Evolutionary conservation across 2,797 vertebrate species (phyloP), one percentile per base, ranked within the genome.

Genomic region (Macroramphosus scolopax): DNA sequence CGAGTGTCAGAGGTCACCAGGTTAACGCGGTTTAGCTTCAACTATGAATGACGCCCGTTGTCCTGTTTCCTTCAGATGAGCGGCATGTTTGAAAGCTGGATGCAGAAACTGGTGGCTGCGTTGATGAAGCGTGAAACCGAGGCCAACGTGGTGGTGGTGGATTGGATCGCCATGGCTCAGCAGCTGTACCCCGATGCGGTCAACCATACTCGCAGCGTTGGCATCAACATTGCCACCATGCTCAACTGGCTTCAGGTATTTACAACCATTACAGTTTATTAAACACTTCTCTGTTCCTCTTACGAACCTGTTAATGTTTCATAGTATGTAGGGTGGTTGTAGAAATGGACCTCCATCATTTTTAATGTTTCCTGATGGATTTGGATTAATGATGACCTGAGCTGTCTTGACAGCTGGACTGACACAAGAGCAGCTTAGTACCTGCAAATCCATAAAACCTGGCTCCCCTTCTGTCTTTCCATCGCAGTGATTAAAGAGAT

Each of bases 241-340:
- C 87, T 98, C 0, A 61, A 97, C 79, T 97, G 96, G 96, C 84
- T 98, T 20, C 90, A 98, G 94, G 96, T 98, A 73, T 57, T 32
- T 66, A 24, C 10, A 4, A 1, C 12, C 2, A 6, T 22, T 22
- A 3, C 6, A 22, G 6, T 22, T 22, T n/a, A n/a, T n/a, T n/a
- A n/a, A n/a, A n/a, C n/a, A n/a, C n/a, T n/a, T n/a, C n/a, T n/a
- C n/a, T n/a, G n/a, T n/a, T n/a, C n/a, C n/a, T n/a, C n/a, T n/a
- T n/a, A n/a, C n/a, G n/a, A n/a, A n/a, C n/a, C n/a, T n/a, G n/a
- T n/a, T 22, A 22, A 22, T 3, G 20, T 6, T 22, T 22, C 20
- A 22, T 6, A 30, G 26, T 46, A 44, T 61, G 14, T 24, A 41
- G 13, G 29, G 1, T 9, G 0, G 9, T n/a, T 40, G 8, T 32